Evolutionary conservation across 1,140 invertebrate genomes (phyloP), one percentile per base, ranked within the genome.

Genomic region (Zaprionus ornatus): DNA sequence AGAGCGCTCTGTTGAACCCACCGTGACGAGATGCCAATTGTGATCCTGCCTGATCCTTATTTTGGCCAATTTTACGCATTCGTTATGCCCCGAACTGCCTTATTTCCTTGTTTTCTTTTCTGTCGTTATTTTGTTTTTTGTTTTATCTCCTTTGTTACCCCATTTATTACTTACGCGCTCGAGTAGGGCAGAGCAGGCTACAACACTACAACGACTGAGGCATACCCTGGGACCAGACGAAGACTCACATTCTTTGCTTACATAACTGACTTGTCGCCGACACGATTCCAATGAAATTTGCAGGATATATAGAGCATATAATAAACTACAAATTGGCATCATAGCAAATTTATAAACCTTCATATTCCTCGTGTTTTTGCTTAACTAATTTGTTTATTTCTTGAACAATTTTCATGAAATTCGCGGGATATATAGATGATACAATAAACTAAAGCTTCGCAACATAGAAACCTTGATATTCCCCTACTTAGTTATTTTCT

Each of bases 21-120:
- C 25, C 68, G 23, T 69, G 68, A 40, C 50, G 35, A 63, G 50
- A 17, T 45, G 69, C 57, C 57, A 72, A 72, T 72, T 71, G 60
- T 27, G 37, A 61, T 59, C 62, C 69, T 57, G 60, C 52, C 17
- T 73, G 42, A 73, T 73, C 70, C 70, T 67, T 73, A 60, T 73
- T 68, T 68, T 45, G 56, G 48, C 21, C 57, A 68, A 74, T 68
- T 74, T 69, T 19, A 48, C 23, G 57, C 57, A 68, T 61, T 71
- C 32, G 68, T 52, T 63, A 35, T 48, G 60, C 50, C 68, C 13
- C 1, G 25, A 27, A 45, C 21, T 68, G 29, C 5, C 32, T 65
- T 56, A 65, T 65, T 61, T 55, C 23, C 23, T 48, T 15, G 56
- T 37, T 57, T 57, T 35, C 55, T 15, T 63, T 35, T 15, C 29